phyloP scores from a whole-genome alignment of 2,888 invertebrate genomes.

The Laspeyria flexula region DNA sequence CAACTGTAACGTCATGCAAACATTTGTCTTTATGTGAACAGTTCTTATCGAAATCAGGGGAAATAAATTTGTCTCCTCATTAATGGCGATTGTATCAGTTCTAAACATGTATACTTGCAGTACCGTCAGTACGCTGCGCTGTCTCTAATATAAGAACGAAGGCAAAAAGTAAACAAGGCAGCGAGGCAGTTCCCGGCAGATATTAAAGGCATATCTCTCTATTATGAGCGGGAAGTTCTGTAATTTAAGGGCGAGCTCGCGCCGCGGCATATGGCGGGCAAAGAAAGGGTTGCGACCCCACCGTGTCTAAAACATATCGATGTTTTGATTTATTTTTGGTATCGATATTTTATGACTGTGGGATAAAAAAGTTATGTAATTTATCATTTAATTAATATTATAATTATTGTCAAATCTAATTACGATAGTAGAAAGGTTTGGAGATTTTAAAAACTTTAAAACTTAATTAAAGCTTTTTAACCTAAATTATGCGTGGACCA shows the following conservation, averaged over 20 bases:
- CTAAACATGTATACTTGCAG: slow-evolving; percentile 39
- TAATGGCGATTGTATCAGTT: no score
- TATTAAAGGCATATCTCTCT: slow-evolving; percentile 86
- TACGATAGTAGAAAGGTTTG: no score
- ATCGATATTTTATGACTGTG: background rate
- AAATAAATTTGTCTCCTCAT: no score
- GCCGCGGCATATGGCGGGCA: slow-evolving; percentile 79
- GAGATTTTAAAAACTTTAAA: no score
- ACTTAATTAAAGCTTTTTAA: no score
- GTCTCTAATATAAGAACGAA: slow-evolving; percentile 79
- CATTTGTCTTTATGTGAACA: no score
- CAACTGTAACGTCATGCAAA: no score
- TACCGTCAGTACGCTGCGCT: slow-evolving; percentile 44
- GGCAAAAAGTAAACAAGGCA: slow-evolving; percentile 82
- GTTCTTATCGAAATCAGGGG: no score
- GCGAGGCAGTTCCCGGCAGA: slow-evolving; percentile 79
- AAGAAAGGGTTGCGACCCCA: slow-evolving; percentile 63
- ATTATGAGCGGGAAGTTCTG: slow-evolving; percentile 85
- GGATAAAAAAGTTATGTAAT: no score
- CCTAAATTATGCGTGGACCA: no score
- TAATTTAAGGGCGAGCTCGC: slow-evolving; percentile 81
- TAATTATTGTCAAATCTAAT: no score
- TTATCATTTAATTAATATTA: no score
- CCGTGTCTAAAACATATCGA: slow-evolving; percentile 27
- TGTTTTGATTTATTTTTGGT: slow-evolving; percentile 34